phyloP scores from a whole-genome alignment of 1,140 invertebrate genomes.

The Trichonephila clavata region DNA sequence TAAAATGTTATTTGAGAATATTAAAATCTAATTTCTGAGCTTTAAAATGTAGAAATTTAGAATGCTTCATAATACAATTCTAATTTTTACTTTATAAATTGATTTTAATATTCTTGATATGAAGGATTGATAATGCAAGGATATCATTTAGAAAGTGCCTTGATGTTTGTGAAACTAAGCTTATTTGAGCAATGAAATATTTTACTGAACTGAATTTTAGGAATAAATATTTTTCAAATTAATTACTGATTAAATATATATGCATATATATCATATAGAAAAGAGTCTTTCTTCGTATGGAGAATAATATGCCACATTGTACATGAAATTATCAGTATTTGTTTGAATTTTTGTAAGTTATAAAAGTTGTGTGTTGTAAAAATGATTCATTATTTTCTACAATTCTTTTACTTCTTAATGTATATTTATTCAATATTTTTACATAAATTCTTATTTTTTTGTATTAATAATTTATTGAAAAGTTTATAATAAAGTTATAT shows the following conservation, averaged over 20 bases:
- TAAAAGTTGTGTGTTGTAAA: not conserved
- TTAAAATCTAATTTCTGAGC: no score
- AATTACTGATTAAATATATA: not conserved
- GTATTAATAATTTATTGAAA: conserved; percentile 8
- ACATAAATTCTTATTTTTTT: not conserved
- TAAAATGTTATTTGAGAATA: no score
- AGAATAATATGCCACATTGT: no score
- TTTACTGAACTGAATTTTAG: not conserved
- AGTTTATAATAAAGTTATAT: not conserved
- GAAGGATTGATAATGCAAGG: not conserved
- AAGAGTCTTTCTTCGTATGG: no score
- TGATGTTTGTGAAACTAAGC: not conserved
- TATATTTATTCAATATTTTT: not conserved
- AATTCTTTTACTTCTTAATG: not conserved
- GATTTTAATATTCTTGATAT: not conserved
- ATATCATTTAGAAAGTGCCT: not conserved
- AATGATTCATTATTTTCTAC: not conserved
- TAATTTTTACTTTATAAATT: not conserved
- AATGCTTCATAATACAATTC: no score
- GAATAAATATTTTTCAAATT: not conserved
- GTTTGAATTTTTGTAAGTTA: not conserved
- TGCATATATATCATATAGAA: no score
- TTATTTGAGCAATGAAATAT: not conserved
- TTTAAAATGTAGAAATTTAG: no score
- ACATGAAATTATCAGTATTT: no score